A percentile compares a stretch with the other conserved stretches of the same genome.
Evolutionary conservation across 2,797 vertebrate genomes (phyloP).

Genomic region (Eulemur albifrons): DNA sequence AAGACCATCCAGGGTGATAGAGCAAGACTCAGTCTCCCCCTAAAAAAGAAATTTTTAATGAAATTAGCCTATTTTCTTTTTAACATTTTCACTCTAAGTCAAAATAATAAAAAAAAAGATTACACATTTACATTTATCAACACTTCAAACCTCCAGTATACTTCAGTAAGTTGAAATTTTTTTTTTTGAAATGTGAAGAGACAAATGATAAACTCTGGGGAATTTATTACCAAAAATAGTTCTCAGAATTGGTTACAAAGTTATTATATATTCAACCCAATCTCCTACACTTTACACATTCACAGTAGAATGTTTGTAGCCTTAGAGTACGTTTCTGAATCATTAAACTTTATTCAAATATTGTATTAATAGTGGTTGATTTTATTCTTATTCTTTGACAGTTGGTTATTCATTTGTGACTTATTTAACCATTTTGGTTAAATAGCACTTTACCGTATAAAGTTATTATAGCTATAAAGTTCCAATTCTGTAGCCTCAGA

Average conservation of each 20-base stretch:
- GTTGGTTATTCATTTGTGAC: not conserved
- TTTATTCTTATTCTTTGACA: slow-evolving; percentile 37
- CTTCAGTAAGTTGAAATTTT: not conserved
- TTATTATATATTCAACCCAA: not conserved
- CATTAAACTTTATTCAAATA: slow-evolving; percentile 42
- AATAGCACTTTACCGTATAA: not conserved
- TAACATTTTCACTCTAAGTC: not conserved
- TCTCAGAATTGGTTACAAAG: slow-evolving; percentile 8
- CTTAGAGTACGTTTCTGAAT: slow-evolving; percentile 11
- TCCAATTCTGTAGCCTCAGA: not conserved
- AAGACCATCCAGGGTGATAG: too few species aligned
- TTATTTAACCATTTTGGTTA: slow-evolving; percentile 32
- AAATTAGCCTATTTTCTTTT: slow-evolving; percentile 33
- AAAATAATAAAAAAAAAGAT: not conserved
- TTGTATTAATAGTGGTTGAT: slow-evolving; percentile 9
- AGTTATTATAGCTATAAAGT: not conserved
- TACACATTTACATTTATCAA: not conserved
- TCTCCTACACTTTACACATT: not conserved
- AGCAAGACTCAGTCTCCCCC: too few species aligned
- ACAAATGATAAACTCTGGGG: slow-evolving; percentile 1
- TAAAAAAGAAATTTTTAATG: slow-evolving; percentile 2
- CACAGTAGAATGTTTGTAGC: not conserved
- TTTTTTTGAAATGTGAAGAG: slow-evolving; percentile 18
- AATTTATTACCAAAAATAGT: not conserved
- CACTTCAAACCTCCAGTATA: not conserved